Evolutionary conservation across 2,797 vertebrate genomes (phyloP), one percentile per base, ranked within the genome.

Genomic region (Epinephelus malabaricus): DNA sequence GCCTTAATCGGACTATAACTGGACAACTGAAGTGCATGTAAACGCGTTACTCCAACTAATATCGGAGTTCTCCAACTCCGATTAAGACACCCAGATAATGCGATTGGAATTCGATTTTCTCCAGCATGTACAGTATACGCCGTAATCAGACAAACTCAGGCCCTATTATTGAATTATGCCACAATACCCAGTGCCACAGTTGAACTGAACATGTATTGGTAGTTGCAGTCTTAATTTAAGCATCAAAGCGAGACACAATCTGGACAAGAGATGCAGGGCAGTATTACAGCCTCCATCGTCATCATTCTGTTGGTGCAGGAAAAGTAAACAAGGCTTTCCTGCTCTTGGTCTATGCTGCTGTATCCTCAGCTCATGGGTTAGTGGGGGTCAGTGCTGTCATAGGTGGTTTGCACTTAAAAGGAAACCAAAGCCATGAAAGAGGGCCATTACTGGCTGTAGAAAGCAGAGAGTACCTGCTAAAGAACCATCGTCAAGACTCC

Each of bases 401-500:
- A 83, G 86, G 89, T 83, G 83, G 73, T 84, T 51, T 66, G 70
- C 60, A 83, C 73, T 86, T 54, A 62, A 34, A 75, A 58, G 69
- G 68, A 91, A 89, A 79, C 54, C 58, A 61, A 55, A 64, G 72
- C 54, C 40, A 70, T 62, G 74, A 68, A 67, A 86, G 82, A 69
- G 50, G 15, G 61, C 69, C 81, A 90, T 89, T 87, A 89, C 70
- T 17, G 60, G 34, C 58, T 23, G 46, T 61, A 76, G 43, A 78
- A 63, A 77, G 77, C 30, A 69, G 68, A 66, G 38, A 71, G 11
- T n/a, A 73, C 51, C 40, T 13, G 18, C 60, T 78, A 51, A 83
- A 66, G 67, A 83, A 76, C 50, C 47, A 54, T 43, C 19, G n/a
- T 69, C 69, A 69, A 43, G 65, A 75, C 67, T 84, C 86, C 69